phyloP scores from a whole-genome alignment of 2,113 vertebrate species.

The Cephalopterus ornatus region DNA sequence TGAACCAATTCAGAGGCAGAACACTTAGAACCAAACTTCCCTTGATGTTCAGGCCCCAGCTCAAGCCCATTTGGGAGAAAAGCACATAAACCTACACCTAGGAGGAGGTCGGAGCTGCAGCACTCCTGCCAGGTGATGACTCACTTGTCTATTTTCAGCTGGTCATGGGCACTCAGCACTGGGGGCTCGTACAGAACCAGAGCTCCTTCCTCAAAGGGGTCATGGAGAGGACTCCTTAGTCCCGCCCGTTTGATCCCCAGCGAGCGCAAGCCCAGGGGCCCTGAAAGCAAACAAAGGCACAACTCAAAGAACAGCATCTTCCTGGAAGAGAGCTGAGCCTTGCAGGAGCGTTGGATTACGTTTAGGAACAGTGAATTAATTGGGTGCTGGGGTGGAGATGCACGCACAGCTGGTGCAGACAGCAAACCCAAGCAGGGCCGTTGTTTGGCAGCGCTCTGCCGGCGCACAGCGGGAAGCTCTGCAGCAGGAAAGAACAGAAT shows the following conservation, averaged over 20 bases:
- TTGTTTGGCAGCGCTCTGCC: not conserved
- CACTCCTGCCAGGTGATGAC: slow-evolving; percentile 41
- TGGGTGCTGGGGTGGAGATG: not conserved
- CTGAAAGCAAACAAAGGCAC: slow-evolving; percentile 69
- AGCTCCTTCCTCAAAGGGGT: slow-evolving; percentile 91
- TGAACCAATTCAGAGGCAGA: not conserved
- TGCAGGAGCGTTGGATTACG: not conserved
- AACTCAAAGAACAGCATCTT: not conserved
- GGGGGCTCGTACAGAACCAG: slow-evolving; percentile 91
- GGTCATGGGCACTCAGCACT: slow-evolving; percentile 82
- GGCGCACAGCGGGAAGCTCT: not conserved
- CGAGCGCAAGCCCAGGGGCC: slow-evolving; percentile 82
- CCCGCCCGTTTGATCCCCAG: slow-evolving; percentile 89
- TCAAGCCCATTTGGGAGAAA: not conserved
- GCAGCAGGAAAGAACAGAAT: rapidly evolving
- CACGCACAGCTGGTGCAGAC: not conserved
- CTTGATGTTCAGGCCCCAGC: not conserved
- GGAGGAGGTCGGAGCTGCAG: not conserved
- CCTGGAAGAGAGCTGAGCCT: not conserved
- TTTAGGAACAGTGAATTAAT: not conserved
- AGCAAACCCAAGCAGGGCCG: rapidly evolving
- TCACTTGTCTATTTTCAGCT: slow-evolving; percentile 93
- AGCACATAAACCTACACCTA: not conserved
- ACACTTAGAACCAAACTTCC: not conserved
- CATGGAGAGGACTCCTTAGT: slow-evolving; percentile 86